Percentiles rank a stretch among this genome's conserved stretches.
These are phyloP conservation scores for Myoxocephalus aenaeus DNA, from an alignment of 2,797 vertebrate genomes.

Conservation along the genomic window DNA sequence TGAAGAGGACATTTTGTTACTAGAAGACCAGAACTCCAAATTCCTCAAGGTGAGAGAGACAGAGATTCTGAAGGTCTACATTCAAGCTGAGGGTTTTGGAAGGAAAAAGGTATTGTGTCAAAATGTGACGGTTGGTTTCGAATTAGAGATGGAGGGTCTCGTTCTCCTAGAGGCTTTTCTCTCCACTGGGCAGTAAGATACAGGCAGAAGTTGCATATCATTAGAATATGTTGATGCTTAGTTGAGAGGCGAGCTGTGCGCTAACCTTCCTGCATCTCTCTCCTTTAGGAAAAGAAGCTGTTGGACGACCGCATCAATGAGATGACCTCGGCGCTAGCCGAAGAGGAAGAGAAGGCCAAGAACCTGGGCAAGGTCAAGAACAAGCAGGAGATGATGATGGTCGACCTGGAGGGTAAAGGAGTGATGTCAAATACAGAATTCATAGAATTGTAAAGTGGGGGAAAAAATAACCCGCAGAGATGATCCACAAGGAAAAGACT, in stretches of 20 bases:
- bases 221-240: background rate
- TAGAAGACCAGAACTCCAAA: slow-evolving; percentile 99
- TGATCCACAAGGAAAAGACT: background rate
- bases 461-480: background rate
- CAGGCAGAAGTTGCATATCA: background rate
- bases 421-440: background rate
- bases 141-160: background rate
- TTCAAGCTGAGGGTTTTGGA: background rate
- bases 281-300: slow-evolving; percentile 93
- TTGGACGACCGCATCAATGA: slow-evolving; percentile 93
- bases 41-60: slow-evolving; percentile 89
- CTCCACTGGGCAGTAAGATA: background rate
- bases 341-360: slow-evolving; percentile 99
- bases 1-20: slow-evolving; percentile 94
- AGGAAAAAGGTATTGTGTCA: background rate
- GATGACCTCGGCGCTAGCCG: slow-evolving; percentile 90
- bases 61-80: no score
- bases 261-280: background rate
- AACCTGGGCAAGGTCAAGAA: slow-evolving; percentile 96
- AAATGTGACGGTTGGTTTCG: background rate
- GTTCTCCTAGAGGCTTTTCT: background rate
- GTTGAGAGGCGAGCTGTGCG: background rate
- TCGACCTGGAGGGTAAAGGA: slow-evolving; percentile 92
- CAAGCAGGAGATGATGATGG: slow-evolving; percentile 99
- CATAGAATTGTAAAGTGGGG: background rate